phyloP scores from a whole-genome alignment of 2,113 vertebrate genomes.

The Mobula hypostoma region DNA sequence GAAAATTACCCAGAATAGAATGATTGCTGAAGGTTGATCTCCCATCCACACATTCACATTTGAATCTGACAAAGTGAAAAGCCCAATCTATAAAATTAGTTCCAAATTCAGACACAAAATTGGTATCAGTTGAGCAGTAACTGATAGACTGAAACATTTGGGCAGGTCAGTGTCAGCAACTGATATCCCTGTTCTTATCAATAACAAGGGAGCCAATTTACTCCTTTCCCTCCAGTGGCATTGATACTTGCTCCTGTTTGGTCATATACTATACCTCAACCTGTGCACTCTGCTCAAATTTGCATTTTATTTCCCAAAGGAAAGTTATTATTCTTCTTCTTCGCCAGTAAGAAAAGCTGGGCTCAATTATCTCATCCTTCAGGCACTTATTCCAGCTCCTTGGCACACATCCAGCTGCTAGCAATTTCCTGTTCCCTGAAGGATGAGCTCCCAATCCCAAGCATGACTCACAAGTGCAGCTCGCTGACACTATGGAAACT shows the following conservation, averaged over 20 bases:
- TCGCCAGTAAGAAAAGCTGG: background rate
- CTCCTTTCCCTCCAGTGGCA: background rate
- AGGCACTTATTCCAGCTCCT: background rate
- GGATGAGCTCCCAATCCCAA: background rate
- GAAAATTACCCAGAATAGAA: too few species aligned
- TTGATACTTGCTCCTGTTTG: background rate
- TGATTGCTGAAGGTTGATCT: too few species aligned
- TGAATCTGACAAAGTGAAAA: too few species aligned
- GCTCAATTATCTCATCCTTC: background rate
- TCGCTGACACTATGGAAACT: constrained; percentile 7
- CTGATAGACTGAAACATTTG: too few species aligned
- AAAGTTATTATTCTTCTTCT: background rate
- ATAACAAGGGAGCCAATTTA: background rate
- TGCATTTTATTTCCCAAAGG: background rate
- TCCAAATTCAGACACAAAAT: too few species aligned
- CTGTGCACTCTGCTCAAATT: background rate
- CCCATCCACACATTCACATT: too few species aligned
- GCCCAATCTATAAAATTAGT: too few species aligned
- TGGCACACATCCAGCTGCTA: background rate
- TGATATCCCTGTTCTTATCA: too few species aligned
- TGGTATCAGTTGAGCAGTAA: too few species aligned
- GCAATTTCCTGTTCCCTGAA: constrained; percentile 16
- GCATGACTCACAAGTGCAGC: constrained; percentile 5
- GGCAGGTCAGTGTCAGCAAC: too few species aligned
- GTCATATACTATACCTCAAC: background rate